Conservation (phyloP, 2,797 vertebrate genomes). For the Ficedula albicollis region DNA sequence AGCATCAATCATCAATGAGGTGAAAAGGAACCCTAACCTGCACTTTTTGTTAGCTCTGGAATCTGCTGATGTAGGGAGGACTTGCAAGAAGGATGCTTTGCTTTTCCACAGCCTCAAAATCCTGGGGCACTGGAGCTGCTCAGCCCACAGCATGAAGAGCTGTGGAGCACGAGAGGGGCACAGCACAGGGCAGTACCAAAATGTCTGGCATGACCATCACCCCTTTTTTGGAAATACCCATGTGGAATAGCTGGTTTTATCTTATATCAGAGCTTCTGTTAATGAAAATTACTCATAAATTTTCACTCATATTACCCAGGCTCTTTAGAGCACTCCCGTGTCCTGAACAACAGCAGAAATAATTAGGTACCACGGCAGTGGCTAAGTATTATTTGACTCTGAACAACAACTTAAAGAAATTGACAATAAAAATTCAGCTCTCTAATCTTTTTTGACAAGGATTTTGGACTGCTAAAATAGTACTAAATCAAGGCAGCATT, state of each 20-base stretch:
- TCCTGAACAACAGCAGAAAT: conserved; percentile 20
- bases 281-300: neutral
- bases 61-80: neutral
- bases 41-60: neutral
- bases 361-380: neutral
- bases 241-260: neutral
- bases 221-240: neutral
- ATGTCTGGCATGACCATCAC: neutral
- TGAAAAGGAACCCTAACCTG: neutral
- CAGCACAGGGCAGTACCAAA: neutral
- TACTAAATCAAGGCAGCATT: neutral
- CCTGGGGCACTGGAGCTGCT: neutral
- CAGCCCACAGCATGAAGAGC: neutral
- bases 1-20: neutral
- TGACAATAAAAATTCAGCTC: neutral
- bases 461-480: neutral
- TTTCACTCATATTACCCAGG: neutral
- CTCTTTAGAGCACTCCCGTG: neutral
- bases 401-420: neutral
- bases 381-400: neutral
- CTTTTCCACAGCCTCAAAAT: neutral
- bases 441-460: neutral
- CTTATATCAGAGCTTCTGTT: neutral
- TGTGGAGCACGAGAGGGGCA: accelerated
- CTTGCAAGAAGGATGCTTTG: neutral